phyloP scores from a whole-genome alignment of 2,113 vertebrate species.

The Petroica traversi region DNA sequence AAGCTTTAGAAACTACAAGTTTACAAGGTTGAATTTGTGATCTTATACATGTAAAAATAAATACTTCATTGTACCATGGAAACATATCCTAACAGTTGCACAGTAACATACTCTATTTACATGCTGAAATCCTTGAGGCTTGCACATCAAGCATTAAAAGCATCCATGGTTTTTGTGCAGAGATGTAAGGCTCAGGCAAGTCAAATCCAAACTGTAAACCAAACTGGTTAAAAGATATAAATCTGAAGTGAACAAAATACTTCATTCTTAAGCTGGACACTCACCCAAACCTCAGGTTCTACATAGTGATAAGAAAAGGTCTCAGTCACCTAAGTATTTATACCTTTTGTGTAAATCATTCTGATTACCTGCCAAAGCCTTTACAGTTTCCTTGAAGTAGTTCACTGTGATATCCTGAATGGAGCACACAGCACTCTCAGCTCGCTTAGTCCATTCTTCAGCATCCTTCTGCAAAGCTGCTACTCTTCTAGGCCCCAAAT shows the following conservation, averaged over 20 bases:
- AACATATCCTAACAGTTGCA: background rate
- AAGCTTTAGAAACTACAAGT: background rate
- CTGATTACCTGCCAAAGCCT: constrained; percentile 83
- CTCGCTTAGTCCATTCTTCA: constrained; percentile 83
- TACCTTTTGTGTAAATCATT: background rate
- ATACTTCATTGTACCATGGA: background rate
- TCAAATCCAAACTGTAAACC: background rate
- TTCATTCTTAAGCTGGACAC: background rate
- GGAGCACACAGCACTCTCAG: constrained; percentile 83
- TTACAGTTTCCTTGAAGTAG: constrained; percentile 91
- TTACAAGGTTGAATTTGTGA: background rate
- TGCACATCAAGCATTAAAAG: background rate
- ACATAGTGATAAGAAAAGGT: background rate
- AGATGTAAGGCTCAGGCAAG: background rate
- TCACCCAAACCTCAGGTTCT: background rate
- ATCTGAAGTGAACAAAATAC: background rate
- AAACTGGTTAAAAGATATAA: background rate
- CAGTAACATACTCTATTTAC: background rate
- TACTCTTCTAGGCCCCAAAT: constrained; percentile 89
- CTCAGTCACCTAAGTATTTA: background rate
- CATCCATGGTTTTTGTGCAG: background rate
- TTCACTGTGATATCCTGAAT: constrained; percentile 94
- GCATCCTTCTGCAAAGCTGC: constrained; percentile 84
- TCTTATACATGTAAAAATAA: background rate
- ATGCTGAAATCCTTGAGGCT: background rate